A percentile compares a stretch with the other conserved stretches of the same genome.
phyloP scores from a whole-genome alignment of 2,113 vertebrate species.

The Onychorhynchus coronatus region DNA sequence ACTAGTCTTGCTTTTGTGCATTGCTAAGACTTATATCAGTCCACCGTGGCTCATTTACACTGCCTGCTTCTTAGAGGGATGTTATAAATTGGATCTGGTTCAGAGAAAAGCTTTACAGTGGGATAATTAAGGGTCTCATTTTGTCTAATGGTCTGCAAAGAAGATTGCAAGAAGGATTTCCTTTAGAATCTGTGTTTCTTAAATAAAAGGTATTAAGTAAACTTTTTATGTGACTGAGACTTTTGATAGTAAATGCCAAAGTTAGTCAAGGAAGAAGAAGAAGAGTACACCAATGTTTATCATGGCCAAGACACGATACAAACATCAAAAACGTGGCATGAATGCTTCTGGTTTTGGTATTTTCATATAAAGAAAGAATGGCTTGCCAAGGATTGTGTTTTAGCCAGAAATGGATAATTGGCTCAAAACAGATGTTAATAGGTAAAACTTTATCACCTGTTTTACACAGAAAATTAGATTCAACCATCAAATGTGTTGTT shows the following conservation, averaged over 20 bases:
- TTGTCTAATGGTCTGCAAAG: not conserved
- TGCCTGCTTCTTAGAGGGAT: not conserved
- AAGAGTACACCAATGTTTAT: not conserved
- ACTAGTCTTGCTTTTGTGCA: not conserved
- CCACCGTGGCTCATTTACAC: not conserved
- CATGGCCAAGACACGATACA: fast-evolving
- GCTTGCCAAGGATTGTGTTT: not conserved
- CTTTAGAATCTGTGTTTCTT: not conserved
- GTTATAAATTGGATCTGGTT: not conserved
- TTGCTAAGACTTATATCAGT: not conserved
- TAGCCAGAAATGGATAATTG: conserved; percentile 42
- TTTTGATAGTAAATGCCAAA: not conserved
- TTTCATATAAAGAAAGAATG: not conserved
- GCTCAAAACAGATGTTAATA: conserved; percentile 51
- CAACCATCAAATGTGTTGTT: not conserved
- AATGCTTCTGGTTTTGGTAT: not conserved
- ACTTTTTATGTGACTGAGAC: not conserved
- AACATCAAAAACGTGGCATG: not conserved
- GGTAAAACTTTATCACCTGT: conserved; percentile 58
- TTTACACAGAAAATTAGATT: conserved; percentile 55
- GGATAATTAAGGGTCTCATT: not conserved
- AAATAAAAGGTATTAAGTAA: not conserved
- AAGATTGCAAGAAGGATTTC: not conserved
- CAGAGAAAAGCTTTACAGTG: not conserved
- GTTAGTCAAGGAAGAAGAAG: not conserved